These are phyloP conservation scores for Perdita meconis DNA, from an alignment of 2,888 invertebrate genomes.

Conservation along the genomic window DNA sequence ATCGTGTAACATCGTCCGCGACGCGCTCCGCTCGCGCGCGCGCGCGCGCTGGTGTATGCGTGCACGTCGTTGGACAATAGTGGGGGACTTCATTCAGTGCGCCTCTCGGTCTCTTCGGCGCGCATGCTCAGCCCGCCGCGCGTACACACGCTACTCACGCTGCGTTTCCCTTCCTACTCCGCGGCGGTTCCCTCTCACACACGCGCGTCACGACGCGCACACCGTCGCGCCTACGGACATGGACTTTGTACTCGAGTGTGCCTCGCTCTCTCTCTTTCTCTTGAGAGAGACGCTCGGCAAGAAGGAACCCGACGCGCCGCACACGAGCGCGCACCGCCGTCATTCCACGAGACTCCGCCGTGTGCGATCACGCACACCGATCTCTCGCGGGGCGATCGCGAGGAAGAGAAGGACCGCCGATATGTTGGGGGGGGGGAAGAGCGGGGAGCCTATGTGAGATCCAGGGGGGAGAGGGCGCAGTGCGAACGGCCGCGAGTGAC, in stretches of 20 bases:
- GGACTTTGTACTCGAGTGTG: slow-evolving; percentile 59
- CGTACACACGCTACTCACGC: slow-evolving; percentile 83
- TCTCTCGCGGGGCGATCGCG: slow-evolving; percentile 38
- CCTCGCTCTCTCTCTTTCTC: slow-evolving; percentile 3
- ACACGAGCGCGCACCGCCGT: not conserved
- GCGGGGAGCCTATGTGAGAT: slow-evolving; percentile 16
- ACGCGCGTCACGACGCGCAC: slow-evolving; percentile 39
- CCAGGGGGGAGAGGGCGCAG: slow-evolving; percentile 31
- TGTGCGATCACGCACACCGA: slow-evolving; percentile 38
- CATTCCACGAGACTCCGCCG: slow-evolving; percentile 14
- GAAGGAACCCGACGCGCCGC: no score
- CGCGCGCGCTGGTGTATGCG: slow-evolving; percentile 60
- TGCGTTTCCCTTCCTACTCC: slow-evolving; percentile 67
- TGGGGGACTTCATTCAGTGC: slow-evolving; percentile 82
- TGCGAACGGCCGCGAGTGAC: slow-evolving; percentile 69
- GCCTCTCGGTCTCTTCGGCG: slow-evolving; percentile 68
- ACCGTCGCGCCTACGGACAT: slow-evolving; percentile 31
- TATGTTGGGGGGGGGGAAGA: not conserved
- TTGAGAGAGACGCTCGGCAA: not conserved
- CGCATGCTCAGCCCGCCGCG: slow-evolving; percentile 79
- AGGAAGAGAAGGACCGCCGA: slow-evolving; percentile 30
- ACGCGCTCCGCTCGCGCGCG: slow-evolving; percentile 36
- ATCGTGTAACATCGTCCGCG: slow-evolving; percentile 73
- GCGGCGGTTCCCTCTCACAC: slow-evolving; percentile 62
- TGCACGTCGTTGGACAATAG: slow-evolving; percentile 58